phyloP scores from a whole-genome alignment of 2,797 vertebrate genomes.

The Acestrorhynchus altus region DNA sequence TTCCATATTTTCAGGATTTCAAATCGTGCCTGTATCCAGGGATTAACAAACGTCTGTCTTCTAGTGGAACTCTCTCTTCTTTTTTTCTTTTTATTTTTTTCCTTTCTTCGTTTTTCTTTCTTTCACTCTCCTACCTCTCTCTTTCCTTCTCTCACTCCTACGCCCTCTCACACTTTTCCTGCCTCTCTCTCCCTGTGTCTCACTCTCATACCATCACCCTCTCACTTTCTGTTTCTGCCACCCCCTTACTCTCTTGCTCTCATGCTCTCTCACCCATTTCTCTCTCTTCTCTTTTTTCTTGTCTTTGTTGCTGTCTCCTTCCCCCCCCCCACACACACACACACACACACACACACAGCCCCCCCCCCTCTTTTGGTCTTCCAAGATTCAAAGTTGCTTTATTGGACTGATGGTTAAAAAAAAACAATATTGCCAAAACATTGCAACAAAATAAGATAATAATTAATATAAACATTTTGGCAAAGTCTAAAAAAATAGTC shows the following conservation, averaged over 20 bases:
- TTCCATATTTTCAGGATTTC: constrained; percentile 50
- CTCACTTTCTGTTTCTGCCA: not conserved
- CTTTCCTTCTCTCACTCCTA: not conserved
- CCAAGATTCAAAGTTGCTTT: too few relatives aligned
- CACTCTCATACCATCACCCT: not conserved
- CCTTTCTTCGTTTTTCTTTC: not conserved
- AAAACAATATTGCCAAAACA: too few relatives aligned
- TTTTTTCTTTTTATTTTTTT: not conserved
- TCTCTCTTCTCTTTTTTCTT: not conserved
- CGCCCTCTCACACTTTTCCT: too few relatives aligned
- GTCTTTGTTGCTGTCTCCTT: not conserved
- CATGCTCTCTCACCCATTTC: not conserved
- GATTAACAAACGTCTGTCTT: constrained; percentile 39
- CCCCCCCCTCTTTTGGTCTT: too few relatives aligned
- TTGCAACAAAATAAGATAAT: too few relatives aligned
- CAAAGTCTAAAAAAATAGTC: too few relatives aligned
- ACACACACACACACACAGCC: too few relatives aligned
- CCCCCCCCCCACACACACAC: too few relatives aligned
- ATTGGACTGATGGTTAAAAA: too few relatives aligned
- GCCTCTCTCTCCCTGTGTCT: not conserved
- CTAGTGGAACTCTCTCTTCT: not conserved
- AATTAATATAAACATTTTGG: too few relatives aligned
- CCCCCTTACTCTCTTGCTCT: too few relatives aligned
- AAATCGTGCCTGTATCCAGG: constrained; percentile 38
- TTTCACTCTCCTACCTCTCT: constrained; percentile 54